Conservation (phyloP, 2,113 vertebrate genomes). For the Crypturellus undulatus region DNA sequence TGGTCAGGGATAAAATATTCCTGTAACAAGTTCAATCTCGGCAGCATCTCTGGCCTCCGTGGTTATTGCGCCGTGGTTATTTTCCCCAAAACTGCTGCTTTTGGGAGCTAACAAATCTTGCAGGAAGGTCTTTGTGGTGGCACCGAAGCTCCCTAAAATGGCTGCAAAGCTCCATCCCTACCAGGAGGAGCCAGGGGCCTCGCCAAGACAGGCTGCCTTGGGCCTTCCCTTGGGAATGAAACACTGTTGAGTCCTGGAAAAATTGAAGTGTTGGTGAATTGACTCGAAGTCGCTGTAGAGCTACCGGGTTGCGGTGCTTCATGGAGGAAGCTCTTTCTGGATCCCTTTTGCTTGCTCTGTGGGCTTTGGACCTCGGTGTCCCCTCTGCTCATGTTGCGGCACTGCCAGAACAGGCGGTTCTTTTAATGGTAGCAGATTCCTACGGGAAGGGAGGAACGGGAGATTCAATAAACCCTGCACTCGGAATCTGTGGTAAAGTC, state of each 20-base stretch:
- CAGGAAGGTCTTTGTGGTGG: not conserved
- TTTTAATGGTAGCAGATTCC: not conserved
- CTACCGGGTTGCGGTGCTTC: rapidly evolving
- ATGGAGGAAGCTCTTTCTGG: not conserved
- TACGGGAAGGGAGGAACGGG: rapidly evolving
- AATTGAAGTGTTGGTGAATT: too few relatives aligned
- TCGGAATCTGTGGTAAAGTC: not conserved
- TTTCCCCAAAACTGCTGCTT: slow-evolving; percentile 4
- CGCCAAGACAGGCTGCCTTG: not conserved
- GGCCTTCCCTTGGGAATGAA: not conserved
- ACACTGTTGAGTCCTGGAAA: not conserved
- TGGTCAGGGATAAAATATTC: slow-evolving; percentile 67
- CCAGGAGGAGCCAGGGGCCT: not conserved
- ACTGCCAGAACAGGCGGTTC: not conserved
- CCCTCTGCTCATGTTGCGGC: too few relatives aligned
- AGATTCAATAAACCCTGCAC: rapidly evolving
- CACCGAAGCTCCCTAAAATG: rapidly evolving
- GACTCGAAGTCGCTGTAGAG: rapidly evolving
- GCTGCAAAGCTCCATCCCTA: not conserved
- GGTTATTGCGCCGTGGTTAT: not conserved
- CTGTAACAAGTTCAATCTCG: slow-evolving; percentile 61
- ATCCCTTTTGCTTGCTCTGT: not conserved
- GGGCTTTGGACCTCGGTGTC: not conserved
- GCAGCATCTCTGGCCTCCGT: slow-evolving; percentile 36
- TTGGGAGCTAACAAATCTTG: slow-evolving; percentile 40